phyloP scores from a whole-genome alignment of 2,113 vertebrate genomes.

The Taurulus bubalis region DNA sequence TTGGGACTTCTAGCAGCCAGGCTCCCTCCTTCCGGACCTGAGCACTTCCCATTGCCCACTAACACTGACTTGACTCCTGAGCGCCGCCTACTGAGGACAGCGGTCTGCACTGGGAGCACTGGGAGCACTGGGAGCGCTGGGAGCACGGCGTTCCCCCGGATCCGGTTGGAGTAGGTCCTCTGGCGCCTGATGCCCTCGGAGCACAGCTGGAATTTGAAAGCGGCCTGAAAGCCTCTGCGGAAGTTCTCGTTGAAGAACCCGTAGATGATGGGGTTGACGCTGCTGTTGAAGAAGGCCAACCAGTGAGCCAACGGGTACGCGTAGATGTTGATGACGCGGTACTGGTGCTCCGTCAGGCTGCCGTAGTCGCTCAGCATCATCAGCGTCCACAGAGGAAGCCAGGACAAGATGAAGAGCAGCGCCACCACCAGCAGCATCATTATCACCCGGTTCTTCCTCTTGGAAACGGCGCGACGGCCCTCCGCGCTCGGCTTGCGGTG shows the following conservation, averaged over 20 bases:
- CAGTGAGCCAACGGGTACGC: constrained; percentile 93
- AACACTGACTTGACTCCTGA: constrained; percentile 11
- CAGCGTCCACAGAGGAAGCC: constrained; percentile 94
- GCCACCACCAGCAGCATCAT: constrained; percentile 91
- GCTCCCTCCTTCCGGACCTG: constrained; percentile 35
- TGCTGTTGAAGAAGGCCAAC: constrained; percentile 95
- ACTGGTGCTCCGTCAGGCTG: constrained; percentile 81
- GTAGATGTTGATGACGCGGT: constrained; percentile 89
- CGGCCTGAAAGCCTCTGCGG: constrained; percentile 87
- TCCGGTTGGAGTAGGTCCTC: constrained; percentile 72
- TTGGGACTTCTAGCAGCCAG: constrained; percentile 59
- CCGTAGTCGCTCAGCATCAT: constrained; percentile 94
- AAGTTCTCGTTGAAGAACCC: constrained; percentile 95
- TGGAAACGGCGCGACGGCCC: constrained; percentile 74
- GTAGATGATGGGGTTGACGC: constrained; percentile 92
- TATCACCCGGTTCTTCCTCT: constrained; percentile 88
- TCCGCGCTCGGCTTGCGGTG: constrained; percentile 63
- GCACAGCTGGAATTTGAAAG: constrained; percentile 88
- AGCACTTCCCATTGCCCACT: constrained; percentile 53
- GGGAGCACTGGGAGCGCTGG: constrained; percentile 68
- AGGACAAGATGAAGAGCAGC: constrained; percentile 91
- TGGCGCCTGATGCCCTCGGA: constrained; percentile 46
- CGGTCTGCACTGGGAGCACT: constrained; percentile 64
- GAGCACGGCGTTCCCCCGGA: constrained; percentile 76
- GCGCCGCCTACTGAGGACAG: constrained; percentile 16